Evolutionary conservation across 2,797 vertebrate species (phyloP), one percentile per base, ranked within the genome.

Genomic region (Crocidura indochinensis): DNA sequence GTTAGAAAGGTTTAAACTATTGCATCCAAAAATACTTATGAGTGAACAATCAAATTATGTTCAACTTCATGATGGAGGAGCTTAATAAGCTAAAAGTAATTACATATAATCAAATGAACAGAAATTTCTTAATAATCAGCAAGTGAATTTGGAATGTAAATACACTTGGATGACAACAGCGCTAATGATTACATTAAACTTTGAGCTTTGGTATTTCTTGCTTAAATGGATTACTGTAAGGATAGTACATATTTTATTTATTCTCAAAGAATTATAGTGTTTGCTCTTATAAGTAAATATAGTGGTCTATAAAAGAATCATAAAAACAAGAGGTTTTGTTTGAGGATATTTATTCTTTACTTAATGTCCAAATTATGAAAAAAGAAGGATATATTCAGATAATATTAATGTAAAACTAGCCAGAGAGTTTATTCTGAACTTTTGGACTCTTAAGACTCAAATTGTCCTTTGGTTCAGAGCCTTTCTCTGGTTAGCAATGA

Each of bases 91-190:
- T 76, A 92, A 92, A 92, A 22, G 26, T 93, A 89, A 92, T 94
- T 91, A 91, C 84, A 27, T 86, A 47, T 89, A 78, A 91, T 94
- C 72, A 95, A 95, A 93, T 89, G 38, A 84, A 19, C 81, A 47
- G 22, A 77, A 84, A 47, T 69, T 87, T 83, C 69, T 31, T 73
- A 88, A 83, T 87, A 77, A 88, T 88, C 84, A 82, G 19, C 47
- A 71, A 71, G 38, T 76, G 53, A 93, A 91, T 78, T 81, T 77
- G 67, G 8, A 84, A 73, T 72, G 46, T 92, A 92, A 92, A 73
- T 83, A 56, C 38, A 90, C 22, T 24, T 65, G 29, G 24, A 90
- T 75, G 27, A 2, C 51, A 53, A 64, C 20, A 94, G 60, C 19
- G 67, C 10, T 84, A 75, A 75, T 84, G n/a, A 51, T 87, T 62